These are phyloP conservation scores for Pollenia angustigena DNA, from an alignment of 2,888 invertebrate genomes.

Conservation along the genomic window DNA sequence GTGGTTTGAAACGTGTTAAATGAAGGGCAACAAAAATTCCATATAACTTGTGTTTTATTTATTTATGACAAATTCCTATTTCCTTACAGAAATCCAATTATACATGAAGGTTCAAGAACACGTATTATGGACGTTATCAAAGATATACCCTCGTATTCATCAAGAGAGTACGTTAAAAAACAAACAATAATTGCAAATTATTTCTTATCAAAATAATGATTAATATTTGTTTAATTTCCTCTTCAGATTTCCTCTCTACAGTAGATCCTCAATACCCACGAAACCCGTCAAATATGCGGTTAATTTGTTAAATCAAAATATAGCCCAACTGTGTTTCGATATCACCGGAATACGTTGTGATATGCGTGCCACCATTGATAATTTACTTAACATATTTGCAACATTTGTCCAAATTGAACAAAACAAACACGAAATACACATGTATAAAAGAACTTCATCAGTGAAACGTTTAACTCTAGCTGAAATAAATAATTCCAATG, in stretches of 20 bases:
- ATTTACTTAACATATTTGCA: slow-evolving; percentile 80
- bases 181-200: background rate
- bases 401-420: slow-evolving; percentile 77
- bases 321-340: slow-evolving; percentile 90
- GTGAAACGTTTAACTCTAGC: slow-evolving; percentile 57
- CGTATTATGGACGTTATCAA: slow-evolving; percentile 92
- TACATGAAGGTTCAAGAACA: slow-evolving; percentile 92
- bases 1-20: no score
- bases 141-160: slow-evolving; percentile 87
- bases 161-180: slow-evolving; percentile 86
- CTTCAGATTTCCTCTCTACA: slow-evolving; percentile 92
- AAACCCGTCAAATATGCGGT: slow-evolving; percentile 91
- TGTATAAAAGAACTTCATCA: slow-evolving; percentile 40
- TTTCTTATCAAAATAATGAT: slow-evolving; percentile 7
- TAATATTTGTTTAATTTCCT: background rate
- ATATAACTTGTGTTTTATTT: background rate
- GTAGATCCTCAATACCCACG: slow-evolving; percentile 81
- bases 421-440: slow-evolving; percentile 63
- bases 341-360: slow-evolving; percentile 79
- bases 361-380: slow-evolving; percentile 81
- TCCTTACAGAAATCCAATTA: slow-evolving; percentile 88
- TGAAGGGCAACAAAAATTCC: no score
- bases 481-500: slow-evolving; percentile 67
- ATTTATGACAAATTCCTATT: background rate
- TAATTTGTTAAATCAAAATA: slow-evolving; percentile 96